Conservation (phyloP, 2,888 invertebrate genomes). For the Alloscopus bannaensis region DNA sequence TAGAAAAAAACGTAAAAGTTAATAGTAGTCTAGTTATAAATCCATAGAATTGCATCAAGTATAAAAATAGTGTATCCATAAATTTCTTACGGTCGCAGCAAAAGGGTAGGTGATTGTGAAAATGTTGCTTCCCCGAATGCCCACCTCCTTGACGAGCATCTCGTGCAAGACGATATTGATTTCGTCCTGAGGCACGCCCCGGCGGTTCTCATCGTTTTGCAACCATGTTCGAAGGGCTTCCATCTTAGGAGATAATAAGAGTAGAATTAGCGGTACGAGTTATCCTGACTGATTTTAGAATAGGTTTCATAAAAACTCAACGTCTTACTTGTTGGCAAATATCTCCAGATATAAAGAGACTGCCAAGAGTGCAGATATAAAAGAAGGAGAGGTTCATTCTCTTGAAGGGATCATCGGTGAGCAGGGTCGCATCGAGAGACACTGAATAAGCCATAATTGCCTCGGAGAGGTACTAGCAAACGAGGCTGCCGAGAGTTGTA, state of each 20-base stretch:
- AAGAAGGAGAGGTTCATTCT: constrained; percentile 9
- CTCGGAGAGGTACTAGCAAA: constrained; percentile 1
- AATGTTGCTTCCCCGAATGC: constrained; percentile 32
- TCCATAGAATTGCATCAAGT: constrained; percentile 1
- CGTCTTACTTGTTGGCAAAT: constrained; percentile 27
- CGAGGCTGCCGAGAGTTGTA: constrained; percentile 9
- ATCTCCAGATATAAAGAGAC: constrained; percentile 33
- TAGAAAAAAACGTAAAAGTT: no score
- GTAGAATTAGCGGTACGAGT: not conserved
- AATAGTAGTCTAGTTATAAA: no score
- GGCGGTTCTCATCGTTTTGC: constrained; percentile 3
- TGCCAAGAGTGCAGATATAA: constrained; percentile 34
- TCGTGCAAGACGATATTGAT: constrained; percentile 38
- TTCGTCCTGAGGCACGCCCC: constrained; percentile 10
- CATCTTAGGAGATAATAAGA: no score
- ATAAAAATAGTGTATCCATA: constrained; percentile 32
- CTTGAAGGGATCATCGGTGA: not conserved
- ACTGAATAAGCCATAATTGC: constrained; percentile 18
- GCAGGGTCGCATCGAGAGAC: not conserved
- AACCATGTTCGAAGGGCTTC: constrained; percentile 34
- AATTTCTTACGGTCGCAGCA: constrained; percentile 24
- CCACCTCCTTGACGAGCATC: constrained; percentile 38
- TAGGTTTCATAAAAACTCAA: not conserved
- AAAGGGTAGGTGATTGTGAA: constrained; percentile 38
- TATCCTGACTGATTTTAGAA: not conserved